These are phyloP conservation scores for Phalacrocorax pelagicus DNA, from an alignment of 2,113 vertebrate species.

Conservation along the genomic window DNA sequence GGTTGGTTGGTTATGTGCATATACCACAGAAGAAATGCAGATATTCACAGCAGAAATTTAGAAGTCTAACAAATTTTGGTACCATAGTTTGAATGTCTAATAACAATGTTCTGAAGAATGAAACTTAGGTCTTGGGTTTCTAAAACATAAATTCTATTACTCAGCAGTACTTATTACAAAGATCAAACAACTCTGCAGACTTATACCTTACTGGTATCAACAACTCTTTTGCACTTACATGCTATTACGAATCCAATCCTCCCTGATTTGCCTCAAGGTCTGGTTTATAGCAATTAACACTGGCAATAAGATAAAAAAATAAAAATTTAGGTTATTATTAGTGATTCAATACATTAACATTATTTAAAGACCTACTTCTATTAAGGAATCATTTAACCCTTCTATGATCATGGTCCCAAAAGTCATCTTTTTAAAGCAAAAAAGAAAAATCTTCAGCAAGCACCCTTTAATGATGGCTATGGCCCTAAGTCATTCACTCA, in stretches of 20 bases:
- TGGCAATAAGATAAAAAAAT: background rate
- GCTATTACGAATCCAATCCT: background rate
- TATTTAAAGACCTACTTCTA: background rate
- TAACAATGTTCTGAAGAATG: background rate
- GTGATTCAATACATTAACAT: background rate
- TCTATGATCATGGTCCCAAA: background rate
- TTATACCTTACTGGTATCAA: background rate
- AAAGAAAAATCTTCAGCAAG: constrained; percentile 24
- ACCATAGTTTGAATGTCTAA: background rate
- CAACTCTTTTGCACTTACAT: background rate
- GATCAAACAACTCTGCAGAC: background rate
- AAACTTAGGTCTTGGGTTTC: background rate
- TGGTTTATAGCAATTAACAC: background rate
- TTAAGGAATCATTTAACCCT: background rate
- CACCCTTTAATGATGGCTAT: constrained; percentile 57
- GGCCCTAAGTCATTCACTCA: constrained; percentile 70
- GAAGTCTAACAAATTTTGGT: background rate
- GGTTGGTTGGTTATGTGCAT: rapidly evolving
- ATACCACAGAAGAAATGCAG: background rate
- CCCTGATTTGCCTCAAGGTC: background rate
- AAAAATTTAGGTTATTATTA: background rate
- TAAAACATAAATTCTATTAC: background rate
- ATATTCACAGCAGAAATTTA: background rate
- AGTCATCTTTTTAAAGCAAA: background rate
- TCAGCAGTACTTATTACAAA: background rate